Base-by-base conservation (phyloP, 2,113 vertebrate genomes). In the Semicossyphus pulcher region DNA sequence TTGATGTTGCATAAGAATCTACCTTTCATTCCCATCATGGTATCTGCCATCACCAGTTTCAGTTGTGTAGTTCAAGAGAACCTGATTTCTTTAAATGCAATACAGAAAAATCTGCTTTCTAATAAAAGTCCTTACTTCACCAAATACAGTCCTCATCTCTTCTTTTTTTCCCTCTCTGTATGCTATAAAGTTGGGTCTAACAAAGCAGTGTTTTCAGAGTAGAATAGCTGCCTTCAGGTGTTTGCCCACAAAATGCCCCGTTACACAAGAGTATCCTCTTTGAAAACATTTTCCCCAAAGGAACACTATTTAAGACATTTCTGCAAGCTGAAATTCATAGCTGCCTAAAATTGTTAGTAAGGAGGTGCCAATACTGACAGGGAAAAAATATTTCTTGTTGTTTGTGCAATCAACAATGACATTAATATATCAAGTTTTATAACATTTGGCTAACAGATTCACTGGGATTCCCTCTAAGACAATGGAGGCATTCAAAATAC, bases 61-160 rank as follows among this genome's bases (percentile, higher is more conserved):
- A 85, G 59, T 90, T 91, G 81, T 89, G 86, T 91, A 88, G 85
- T 92, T 82, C 56, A 83, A 80, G 52, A 88, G 51, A 88, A 89
- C 80, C 80, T 86, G 77, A 88, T 93, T 93, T 88, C 76, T 93
- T 93, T 91, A 86, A 91, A 93, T 93, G 93, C 92, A 93, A 93
- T 92, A 92, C 89, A 88, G 85, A 93, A 91, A 89, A 91, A 83
- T 88, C 78, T 91, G 92, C 93, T 94, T 93, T 93, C 84, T 93
- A 94, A 94, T 93, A 93, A 94, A 94, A 91, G 65, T 90, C 85
- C 73, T 91, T 86, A 92, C 91, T 93, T 93, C 92, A 94, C 85
- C 86, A 87, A 72, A 70, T 14, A 34, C 26, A 45, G 48, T 23
- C 45, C 12, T 49, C 4, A 5, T 75, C 12, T 10, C 58, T 75